Evolutionary conservation across 1,140 invertebrate species (phyloP).

Genomic region (Elysia chlorotica): DNA sequence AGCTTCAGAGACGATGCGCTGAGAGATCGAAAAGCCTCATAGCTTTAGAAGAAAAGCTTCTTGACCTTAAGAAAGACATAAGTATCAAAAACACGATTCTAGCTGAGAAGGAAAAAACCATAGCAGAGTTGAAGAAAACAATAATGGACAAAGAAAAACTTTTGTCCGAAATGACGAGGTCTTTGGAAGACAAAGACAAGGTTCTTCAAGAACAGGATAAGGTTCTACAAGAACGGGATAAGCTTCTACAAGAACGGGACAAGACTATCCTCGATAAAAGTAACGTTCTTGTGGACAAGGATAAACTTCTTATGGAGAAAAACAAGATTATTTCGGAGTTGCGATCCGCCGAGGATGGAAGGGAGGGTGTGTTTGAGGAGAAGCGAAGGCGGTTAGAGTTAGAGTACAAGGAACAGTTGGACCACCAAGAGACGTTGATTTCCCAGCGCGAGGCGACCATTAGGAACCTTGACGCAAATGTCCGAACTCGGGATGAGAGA

Average conservation of each 20-base stretch:
- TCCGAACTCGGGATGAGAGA: conserved; percentile 40
- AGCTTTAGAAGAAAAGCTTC: conserved; percentile 19
- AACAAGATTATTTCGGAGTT: too few relatives aligned
- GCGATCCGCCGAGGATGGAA: conserved; percentile 38
- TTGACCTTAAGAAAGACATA: too few relatives aligned
- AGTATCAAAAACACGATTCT: too few relatives aligned
- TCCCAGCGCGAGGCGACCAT: conserved; percentile 40
- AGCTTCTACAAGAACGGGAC: conserved; percentile 27
- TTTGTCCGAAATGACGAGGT: too few relatives aligned
- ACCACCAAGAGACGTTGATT: conserved; percentile 45
- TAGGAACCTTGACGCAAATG: conserved; percentile 37
- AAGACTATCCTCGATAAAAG: too few relatives aligned
- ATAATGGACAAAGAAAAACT: conserved; percentile 36
- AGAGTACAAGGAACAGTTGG: conserved; percentile 35
- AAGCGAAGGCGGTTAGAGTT: conserved; percentile 36
- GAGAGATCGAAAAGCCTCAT: too few relatives aligned
- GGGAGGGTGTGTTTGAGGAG: conserved; percentile 42
- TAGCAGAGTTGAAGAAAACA: conserved; percentile 33
- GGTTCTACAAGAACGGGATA: conserved; percentile 31
- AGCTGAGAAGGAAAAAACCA: too few relatives aligned
- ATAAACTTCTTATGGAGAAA: too few relatives aligned
- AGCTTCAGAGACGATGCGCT: conserved; percentile 22
- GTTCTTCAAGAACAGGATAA: conserved; percentile 30
- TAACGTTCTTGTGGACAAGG: too few relatives aligned
- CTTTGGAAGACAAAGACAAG: conserved; percentile 36